Conservation (phyloP, 2,888 invertebrate species). For the Bhutanitis thaidina region DNA sequence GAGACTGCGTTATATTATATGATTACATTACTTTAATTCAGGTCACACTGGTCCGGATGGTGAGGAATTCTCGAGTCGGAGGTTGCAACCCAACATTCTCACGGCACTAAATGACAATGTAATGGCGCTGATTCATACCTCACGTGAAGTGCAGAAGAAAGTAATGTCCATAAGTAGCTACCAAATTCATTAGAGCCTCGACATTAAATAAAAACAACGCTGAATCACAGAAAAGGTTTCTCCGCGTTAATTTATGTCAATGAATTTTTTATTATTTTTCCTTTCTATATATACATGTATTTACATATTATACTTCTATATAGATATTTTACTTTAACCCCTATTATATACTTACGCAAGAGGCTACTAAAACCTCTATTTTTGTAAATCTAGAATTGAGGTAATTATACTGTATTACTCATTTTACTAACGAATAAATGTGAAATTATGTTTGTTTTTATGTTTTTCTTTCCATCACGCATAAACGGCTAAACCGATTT, state of each 20-base stretch:
- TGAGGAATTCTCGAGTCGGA: slow-evolving; percentile 41
- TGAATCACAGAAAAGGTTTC: slow-evolving; percentile 13
- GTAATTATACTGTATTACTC: too few species aligned
- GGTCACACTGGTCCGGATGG: slow-evolving; percentile 43
- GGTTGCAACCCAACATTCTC: slow-evolving; percentile 37
- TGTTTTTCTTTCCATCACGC: too few species aligned
- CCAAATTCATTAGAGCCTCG: slow-evolving; percentile 15
- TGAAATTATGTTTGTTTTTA: too few species aligned
- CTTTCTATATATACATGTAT: too few species aligned
- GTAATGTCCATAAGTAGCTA: slow-evolving; percentile 12
- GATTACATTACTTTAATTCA: slow-evolving; percentile 29
- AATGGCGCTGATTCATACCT: slow-evolving; percentile 34
- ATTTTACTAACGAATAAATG: too few species aligned
- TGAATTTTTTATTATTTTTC: too few species aligned
- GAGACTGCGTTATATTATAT: slow-evolving; percentile 22
- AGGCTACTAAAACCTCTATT: too few species aligned
- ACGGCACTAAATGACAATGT: slow-evolving; percentile 36
- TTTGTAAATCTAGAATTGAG: too few species aligned
- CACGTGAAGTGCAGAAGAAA: slow-evolving; percentile 23
- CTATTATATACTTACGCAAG: too few species aligned
- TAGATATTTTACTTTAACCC: too few species aligned
- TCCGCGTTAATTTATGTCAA: slow-evolving; percentile 4
- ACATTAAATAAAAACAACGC: slow-evolving; percentile 4
- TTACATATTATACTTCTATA: too few species aligned
- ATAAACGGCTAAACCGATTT: too few species aligned